Percentiles rank a stretch among this genome's conserved stretches.
Conservation (phyloP, 2,888 invertebrate genomes). For the Napeogenes sylphis region DNA sequence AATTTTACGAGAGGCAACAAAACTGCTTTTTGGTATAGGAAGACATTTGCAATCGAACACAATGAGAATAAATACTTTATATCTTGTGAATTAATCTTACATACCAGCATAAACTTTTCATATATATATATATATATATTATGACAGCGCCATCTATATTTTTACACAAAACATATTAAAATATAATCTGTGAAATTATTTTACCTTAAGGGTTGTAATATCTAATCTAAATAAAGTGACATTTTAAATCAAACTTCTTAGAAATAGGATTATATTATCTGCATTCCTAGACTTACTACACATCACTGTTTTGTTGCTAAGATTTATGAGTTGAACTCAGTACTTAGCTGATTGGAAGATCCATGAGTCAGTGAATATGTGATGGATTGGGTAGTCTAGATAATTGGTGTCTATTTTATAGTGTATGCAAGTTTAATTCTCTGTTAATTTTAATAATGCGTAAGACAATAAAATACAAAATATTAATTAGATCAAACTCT, state of each 20-base stretch:
- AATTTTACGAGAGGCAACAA: slow-evolving; percentile 18
- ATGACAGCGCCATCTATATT: no score
- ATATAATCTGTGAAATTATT: no score
- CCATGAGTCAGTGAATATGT: slow-evolving; percentile 5
- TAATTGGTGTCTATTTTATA: not conserved
- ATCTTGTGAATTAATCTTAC: not conserved
- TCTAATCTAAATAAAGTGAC: no score
- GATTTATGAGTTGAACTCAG: slow-evolving; percentile 46
- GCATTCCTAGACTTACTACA: not conserved
- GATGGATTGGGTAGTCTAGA: not conserved
- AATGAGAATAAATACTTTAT: not conserved
- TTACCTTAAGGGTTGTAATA: no score
- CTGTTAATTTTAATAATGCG: no score
- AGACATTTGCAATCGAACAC: slow-evolving; percentile 4
- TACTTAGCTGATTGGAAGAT: slow-evolving; percentile 34
- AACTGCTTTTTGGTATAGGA: slow-evolving; percentile 8
- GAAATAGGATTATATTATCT: not conserved
- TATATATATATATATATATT: no score
- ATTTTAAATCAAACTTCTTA: no score
- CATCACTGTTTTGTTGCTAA: slow-evolving; percentile 42
- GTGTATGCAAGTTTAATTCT: no score
- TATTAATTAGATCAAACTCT: no score
- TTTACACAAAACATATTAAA: no score
- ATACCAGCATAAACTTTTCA: no score
- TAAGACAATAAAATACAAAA: no score